Base-by-base conservation (phyloP, 37 sponge, comb jelly and placozoan genomes). In the Lycopodina hypogea region DNA sequence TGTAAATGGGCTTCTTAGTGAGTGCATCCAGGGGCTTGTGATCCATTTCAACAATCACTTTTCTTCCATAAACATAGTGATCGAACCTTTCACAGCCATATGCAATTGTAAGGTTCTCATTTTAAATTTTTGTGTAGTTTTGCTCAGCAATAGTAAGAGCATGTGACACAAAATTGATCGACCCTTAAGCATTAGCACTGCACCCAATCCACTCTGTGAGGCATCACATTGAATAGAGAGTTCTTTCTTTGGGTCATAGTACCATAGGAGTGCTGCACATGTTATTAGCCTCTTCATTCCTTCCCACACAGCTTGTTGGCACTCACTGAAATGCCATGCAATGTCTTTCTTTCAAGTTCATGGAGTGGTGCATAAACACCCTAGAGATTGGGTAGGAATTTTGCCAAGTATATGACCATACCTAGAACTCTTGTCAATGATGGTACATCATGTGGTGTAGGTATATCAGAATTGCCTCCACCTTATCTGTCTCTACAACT, bases 331-430 rank as follows among this genome's bases (percentile, higher is more conserved):
- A 23, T 2, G 23, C 69, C 57, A 51, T 38, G 24, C 64, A 40
- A 40, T 33, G 3, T 76, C 77, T 61, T 62, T 60, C 65, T 76
- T 41, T 63, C 37, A 24, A 71, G 40, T 36, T 71, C 72, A 45
- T 52, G 36, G 26, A 71, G 52, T 22, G 72, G 72, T 23, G 41
- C 45, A 7, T 18, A 45, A 45, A 71, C 45, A 21, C 45, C 74
- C 45, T 79, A 70, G n/a, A 83, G 56, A 35, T 78, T 61, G 12
- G 89, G 89, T 6, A 88, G 67, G 50, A 88, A 88, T 37, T 83
- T 78, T 56, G 48, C 34, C 0, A 88, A 69, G 61, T 82, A 88
- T 21, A 78, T 71, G 1, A 64, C 74, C 26, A 83, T 38, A 1
- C 84, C 80, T 29, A 85, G 70, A 1, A 81, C 41, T 4, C 83